Percentiles rank a stretch among this genome's conserved stretches.
Conservation (phyloP, 1,140 invertebrate species). For the Spodoptera litura region DNA sequence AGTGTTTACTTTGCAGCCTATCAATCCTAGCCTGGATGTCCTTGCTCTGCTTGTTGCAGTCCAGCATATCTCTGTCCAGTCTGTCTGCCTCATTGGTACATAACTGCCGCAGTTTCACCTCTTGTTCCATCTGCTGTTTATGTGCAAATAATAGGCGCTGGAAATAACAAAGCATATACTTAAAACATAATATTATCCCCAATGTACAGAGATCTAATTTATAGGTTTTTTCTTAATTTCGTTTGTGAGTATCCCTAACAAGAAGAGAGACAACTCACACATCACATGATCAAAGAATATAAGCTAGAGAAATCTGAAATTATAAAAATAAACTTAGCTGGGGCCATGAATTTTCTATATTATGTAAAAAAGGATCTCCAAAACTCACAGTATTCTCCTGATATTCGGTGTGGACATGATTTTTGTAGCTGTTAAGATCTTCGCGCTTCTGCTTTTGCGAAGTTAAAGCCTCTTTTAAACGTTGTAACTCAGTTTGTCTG, state of each 20-base stretch:
- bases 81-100: slow-evolving; percentile 84
- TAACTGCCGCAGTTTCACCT: slow-evolving; percentile 87
- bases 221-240: too few species aligned
- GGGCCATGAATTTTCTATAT: background rate
- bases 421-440: slow-evolving; percentile 85
- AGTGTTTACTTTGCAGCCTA: slow-evolving; percentile 73
- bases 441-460: slow-evolving; percentile 78
- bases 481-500: slow-evolving; percentile 82
- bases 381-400: slow-evolving; percentile 86
- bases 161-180: slow-evolving; percentile 8
- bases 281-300: background rate
- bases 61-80: slow-evolving; percentile 83
- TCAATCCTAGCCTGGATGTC: slow-evolving; percentile 82
- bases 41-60: slow-evolving; percentile 84
- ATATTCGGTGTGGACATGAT: slow-evolving; percentile 85
- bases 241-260: too few species aligned
- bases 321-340: too few species aligned
- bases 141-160: slow-evolving; percentile 86
- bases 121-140: slow-evolving; percentile 87
- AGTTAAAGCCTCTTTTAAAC: slow-evolving; percentile 74
- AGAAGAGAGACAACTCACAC: background rate
- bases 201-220: too few species aligned
- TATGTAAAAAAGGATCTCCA: background rate
- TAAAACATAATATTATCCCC: too few species aligned
- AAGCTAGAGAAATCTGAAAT: too few species aligned